Evolutionary conservation across 1,140 invertebrate species (phyloP).

Genomic region (Plodia interpunctella): DNA sequence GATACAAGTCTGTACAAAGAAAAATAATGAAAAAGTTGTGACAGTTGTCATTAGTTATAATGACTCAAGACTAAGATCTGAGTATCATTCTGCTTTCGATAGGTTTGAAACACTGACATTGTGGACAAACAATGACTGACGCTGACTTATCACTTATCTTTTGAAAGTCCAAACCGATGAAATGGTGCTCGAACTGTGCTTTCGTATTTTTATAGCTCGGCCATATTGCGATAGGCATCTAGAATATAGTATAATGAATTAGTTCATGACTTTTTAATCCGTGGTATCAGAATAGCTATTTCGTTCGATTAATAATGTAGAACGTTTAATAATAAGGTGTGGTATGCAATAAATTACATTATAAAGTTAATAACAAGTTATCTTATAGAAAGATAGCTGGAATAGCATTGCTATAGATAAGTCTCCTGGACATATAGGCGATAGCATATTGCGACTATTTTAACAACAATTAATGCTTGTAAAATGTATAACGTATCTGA

Average conservation of each 20-base stretch:
- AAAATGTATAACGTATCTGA: too few relatives aligned
- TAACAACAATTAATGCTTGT: too few relatives aligned
- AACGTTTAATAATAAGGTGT: too few relatives aligned
- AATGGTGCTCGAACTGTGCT: background rate
- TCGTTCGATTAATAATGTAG: too few relatives aligned
- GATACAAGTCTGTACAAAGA: background rate
- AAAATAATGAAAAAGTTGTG: background rate
- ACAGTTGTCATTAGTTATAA: background rate
- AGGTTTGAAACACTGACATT: background rate
- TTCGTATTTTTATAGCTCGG: constrained; percentile 4
- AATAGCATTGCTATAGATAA: too few relatives aligned
- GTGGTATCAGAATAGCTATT: background rate
- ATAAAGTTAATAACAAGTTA: too few relatives aligned
- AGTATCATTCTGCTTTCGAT: background rate
- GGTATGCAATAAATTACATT: too few relatives aligned
- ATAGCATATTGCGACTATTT: too few relatives aligned
- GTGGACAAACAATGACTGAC: constrained; percentile 8
- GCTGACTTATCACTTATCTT: too few relatives aligned
- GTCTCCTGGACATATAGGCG: too few relatives aligned
- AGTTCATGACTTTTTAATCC: background rate
- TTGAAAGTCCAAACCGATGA: too few relatives aligned
- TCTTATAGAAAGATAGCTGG: too few relatives aligned
- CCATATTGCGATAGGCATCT: constrained; percentile 6
- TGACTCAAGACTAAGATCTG: background rate
- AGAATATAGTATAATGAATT: constrained; percentile 2